Base-by-base conservation (phyloP, 2,113 vertebrate genomes). In the Chaetodon auriga region DNA sequence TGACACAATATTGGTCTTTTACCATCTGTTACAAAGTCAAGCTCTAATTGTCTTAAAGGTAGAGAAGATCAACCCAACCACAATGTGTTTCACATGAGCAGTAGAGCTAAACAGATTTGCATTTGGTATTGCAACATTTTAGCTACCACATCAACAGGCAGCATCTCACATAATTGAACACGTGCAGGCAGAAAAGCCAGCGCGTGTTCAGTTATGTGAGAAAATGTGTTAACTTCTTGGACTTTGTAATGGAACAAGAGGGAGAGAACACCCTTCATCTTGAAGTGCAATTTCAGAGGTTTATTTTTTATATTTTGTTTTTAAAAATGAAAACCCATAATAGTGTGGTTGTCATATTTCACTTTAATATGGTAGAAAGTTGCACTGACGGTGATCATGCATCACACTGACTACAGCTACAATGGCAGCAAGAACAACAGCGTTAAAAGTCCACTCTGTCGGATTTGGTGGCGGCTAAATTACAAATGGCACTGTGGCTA, bases 201-300 rank as follows among this genome's bases (percentile, higher is more conserved):
- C 3, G 30, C 30, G 30, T 30, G 30, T 30, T 30, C 30, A 30
- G 30, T 30, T 30, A 30, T 3, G 30, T 1, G 30, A 30, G 14
- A 19, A n/a, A 6, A 14, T 11, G 9, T 6, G 38, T n/a, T 55
- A 13, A 25, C 43, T 38, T 49, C 75, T 82, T 65, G 35, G 7
- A 68, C 62, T 68, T 84, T 45, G 4, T 75, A 79, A 60, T 70
- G 53, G 38, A 83, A 83, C 16, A 78, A 68, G 71, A 75, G 15
- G 71, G 30, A 77, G 41, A 76, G 51, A 68, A 60, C 76, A 45
- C 30, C 64, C 36, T 43, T 83, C 49, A 78, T 64, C 55, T 73
- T 70, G 74, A 93, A 92, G 92, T 93, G 87, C 90, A 89, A 91
- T 92, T 92, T 85, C 57, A 80, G 9, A 66, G 65, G 68, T 65